Base-by-base conservation (phyloP, 1,140 invertebrate species). In the Atta colombica region DNA sequence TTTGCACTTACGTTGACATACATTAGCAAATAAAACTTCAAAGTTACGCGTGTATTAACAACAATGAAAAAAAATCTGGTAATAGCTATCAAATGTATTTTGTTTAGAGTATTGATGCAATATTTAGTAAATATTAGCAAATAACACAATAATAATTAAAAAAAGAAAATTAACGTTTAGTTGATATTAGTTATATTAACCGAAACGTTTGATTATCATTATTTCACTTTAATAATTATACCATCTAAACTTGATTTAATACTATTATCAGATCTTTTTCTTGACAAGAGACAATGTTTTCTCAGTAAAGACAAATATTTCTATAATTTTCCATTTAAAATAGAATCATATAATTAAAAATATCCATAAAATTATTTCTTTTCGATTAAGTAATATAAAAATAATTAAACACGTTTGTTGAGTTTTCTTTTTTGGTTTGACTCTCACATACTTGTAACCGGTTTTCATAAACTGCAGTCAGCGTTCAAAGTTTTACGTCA, bases 1-100 rank as follows among this genome's bases (percentile, higher is more conserved):
- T 55, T 61, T 71, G 28, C 39, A 61, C 45, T 61, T 60, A 25
- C n/a, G 39, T 75, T 74, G 39, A 18, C 55, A 51, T 61, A 39
- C 21, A 75, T 63, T 61, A 25, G 12, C 3, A 1, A 31, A 39
- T 7, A 39, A 39, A 39, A 49, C 25, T 49, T 49, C 14, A 60
- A 72, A 68, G 55, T 39, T 74, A 10, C 25, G 14, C n/a, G 25
- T 12, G 21, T 39, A 61, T 51, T 45, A 14, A 31, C 2, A 21
- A 14, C 16, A 16, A 4, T 16, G 14, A 35, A 45, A 1, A 45
- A 45, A 45, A 45, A 10, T 45, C 39, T 45, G 2, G 39, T 45
- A 45, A 45, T 45, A 45, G 39, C 2, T 45, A 45, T 0, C 39
- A 45, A 45, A 45, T 45, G 8, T 45, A 45, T 45, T 45, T 45